Base-by-base conservation (phyloP, 2,797 vertebrate species). In the Acanthis flammea region DNA sequence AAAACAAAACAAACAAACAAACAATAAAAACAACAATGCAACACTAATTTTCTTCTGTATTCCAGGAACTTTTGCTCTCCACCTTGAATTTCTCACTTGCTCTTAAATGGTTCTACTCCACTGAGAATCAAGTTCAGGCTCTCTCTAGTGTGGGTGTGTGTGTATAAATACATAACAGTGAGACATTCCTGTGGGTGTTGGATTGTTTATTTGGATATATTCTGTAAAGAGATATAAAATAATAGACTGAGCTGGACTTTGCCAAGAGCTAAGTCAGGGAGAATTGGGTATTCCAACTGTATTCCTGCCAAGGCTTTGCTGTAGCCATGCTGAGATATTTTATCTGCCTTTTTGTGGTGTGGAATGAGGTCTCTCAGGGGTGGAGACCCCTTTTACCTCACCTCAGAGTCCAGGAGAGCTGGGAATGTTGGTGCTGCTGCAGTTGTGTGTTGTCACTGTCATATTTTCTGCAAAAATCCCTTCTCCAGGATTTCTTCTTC, bases 111-210 rank as follows among this genome's bases (percentile, higher is more conserved):
- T 58, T 82, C 11, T 73, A 2, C 11, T 68, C 21, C 21, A 33
- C 31, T 13, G 28, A 31, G 48, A 42, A 39, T 51, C 12, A 67
- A 57, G 47, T 14, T 60, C 45, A 86, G 19, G 15, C 19, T 68
- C 61, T 33, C 0, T 21, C 1, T 6, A 14, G 25, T 0, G 4
- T 86, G 30, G 5, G 15, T 9, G 1, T 61, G 6, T 62, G 48
- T 19, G 6, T 68, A 28, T 17, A 68, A 58, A 28, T 8, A 19
- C 55, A 44, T 8, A 9, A 5, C 30, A 74, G 4, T 30, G 54
- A 66, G 48, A 23, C 27, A 27, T 76, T 62, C 12, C 27, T 57
- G 30, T 37, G 30, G 23, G 30, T 47, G n/a, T 41, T 55, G 8
- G 31, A 9, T 57, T 86, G 44, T 73, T 77, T 82, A 39, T 33